phyloP scores from a whole-genome alignment of 1,140 invertebrate genomes.

The Drosophila subpulchrella region DNA sequence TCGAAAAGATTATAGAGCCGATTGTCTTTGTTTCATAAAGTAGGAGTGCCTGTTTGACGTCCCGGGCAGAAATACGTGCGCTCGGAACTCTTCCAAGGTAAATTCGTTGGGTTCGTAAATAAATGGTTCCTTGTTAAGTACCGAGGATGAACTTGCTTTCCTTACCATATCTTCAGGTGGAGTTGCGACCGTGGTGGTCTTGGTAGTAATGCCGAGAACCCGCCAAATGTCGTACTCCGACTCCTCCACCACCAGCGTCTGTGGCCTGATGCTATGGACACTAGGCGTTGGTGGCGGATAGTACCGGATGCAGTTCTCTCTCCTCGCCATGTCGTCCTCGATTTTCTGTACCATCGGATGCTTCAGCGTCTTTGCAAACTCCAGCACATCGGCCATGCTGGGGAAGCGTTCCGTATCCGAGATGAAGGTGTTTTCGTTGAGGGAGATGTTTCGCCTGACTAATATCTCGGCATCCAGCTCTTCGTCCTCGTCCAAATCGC shows the following conservation, averaged over 20 bases:
- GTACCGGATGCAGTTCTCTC: conserved; percentile 16
- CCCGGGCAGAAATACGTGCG: conserved; percentile 38
- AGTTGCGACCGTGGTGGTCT: not conserved
- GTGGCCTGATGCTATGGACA: not conserved
- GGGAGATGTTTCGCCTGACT: conserved; percentile 47
- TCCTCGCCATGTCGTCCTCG: not conserved
- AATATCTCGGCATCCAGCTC: conserved; percentile 49
- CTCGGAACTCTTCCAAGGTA: conserved; percentile 35
- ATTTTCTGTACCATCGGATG: conserved; percentile 33
- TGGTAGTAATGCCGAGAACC: not conserved
- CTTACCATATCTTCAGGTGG: not conserved
- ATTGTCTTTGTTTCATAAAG: conserved; percentile 8
- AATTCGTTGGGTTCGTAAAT: conserved; percentile 49
- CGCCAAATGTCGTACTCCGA: conserved; percentile 42
- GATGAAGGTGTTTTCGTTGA: conserved; percentile 22
- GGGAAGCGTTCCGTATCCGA: conserved; percentile 28
- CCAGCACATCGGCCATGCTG: conserved; percentile 7
- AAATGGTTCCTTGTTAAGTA: conserved; percentile 7
- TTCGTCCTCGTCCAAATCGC: conserved; percentile 37
- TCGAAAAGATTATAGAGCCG: not conserved
- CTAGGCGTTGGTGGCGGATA: not conserved
- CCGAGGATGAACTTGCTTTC: not conserved
- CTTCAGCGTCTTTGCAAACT: conserved; percentile 2
- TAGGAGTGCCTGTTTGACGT: conserved; percentile 46
- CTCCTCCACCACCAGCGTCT: not conserved